These are phyloP conservation scores for Halocaridina rubra DNA, from an alignment of 2,888 invertebrate species.

Conservation along the genomic window DNA sequence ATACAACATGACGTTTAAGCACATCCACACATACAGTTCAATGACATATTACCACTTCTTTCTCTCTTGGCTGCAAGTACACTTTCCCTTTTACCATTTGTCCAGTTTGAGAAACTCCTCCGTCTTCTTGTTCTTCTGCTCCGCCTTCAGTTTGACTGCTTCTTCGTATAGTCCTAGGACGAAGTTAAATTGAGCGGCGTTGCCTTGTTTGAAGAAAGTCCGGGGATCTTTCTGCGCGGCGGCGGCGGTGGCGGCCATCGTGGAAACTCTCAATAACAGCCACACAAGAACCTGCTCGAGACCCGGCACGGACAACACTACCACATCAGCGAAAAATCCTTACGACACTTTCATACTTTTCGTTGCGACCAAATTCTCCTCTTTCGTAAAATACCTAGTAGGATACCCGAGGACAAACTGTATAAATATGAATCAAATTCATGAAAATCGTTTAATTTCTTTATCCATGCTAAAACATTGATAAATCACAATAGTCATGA, in stretches of 20 bases:
- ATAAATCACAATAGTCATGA: not conserved
- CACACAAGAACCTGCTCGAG: no score
- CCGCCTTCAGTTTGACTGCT: conserved; percentile 89
- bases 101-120: conserved; percentile 95
- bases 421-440: not conserved
- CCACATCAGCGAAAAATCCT: conserved; percentile 14
- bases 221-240: conserved; percentile 81
- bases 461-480: not conserved
- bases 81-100: conserved; percentile 81
- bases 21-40: conserved; percentile 53
- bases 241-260: conserved; percentile 47
- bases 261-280: conserved; percentile 43
- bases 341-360: not conserved
- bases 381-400: not conserved
- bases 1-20: conserved; percentile 35
- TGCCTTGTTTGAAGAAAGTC: conserved; percentile 92
- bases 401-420: not conserved
- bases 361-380: not conserved
- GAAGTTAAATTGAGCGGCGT: conserved; percentile 83
- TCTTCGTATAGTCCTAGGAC: conserved; percentile 91
- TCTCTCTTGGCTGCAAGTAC: no score
- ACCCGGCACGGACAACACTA: conserved; percentile 45
- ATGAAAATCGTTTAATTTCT: not conserved
- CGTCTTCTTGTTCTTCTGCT: conserved; percentile 90
- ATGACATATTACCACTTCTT: conserved; percentile 57